Evolutionary conservation across 2,113 vertebrate genomes (phyloP), one percentile per base, ranked within the genome.

Genomic region (Vombatus ursinus): DNA sequence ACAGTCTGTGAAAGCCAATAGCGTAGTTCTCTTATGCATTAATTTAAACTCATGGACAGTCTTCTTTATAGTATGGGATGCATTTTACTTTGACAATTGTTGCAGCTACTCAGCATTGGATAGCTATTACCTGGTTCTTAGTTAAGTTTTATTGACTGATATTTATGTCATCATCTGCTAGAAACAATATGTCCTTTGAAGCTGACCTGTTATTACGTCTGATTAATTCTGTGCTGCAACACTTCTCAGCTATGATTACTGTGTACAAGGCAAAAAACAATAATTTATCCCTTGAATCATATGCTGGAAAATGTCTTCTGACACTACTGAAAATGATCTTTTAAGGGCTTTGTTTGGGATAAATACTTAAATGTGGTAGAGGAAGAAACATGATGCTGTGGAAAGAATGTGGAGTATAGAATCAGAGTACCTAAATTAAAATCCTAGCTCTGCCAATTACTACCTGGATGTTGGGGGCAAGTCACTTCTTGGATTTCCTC

Each of bases 251-350:
- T 98, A 12, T 97, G 97, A 98, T 97, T 96, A 97, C 84, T 26
- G 93, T 89, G 47, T 94, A 96, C 52, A 95, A 96, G 93, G 97
- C 95, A 94, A 96, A 98, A 96, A 92, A 92, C 52, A 97, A 98
- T 0, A 8, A 97, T 98, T 98, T 98, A 97, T 91, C 97, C 95
- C 61, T 95, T 97, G 98, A 98, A 94, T 2, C 96, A 97, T 96
- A 97, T 93, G 53, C 95, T 98, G 96, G 96, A 98, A 98, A 98
- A 98, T 98, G 97, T 93, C 96, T 98, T 98, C 98, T 54, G 50
- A 92, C 95, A 96, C 50, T 91, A 37, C 92, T 96, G 94, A 96
- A 90, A 94, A 95, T 95, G 91, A 96, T 97, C 98, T 98, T 94
- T 97, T 7, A 4, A 94, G 96, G 52, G 50, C 77, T 96, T 5